Conservation (phyloP, 1,140 invertebrate species). For the Acarapis woodi region DNA sequence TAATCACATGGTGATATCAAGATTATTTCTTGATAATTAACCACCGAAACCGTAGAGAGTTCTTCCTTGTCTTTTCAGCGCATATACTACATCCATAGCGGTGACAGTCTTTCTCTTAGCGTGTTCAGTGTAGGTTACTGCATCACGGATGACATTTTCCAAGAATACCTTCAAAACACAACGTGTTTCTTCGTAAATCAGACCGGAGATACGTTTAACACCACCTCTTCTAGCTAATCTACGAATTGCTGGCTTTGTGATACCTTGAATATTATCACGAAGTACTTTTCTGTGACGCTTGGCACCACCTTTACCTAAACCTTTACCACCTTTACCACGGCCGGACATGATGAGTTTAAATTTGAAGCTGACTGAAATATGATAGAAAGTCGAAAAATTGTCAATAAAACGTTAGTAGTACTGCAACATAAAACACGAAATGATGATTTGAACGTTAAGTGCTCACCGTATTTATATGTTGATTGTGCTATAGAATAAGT, state of each 20-base stretch:
- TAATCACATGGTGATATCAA: not conserved
- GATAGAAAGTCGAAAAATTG: too few species aligned
- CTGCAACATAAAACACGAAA: too few species aligned
- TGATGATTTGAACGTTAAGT: too few species aligned
- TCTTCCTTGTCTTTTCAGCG: conserved; percentile 46
- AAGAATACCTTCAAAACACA: conserved; percentile 43
- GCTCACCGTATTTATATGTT: too few species aligned
- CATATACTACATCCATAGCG: conserved; percentile 61
- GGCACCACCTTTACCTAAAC: conserved; percentile 19
- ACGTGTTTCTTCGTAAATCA: conserved; percentile 38
- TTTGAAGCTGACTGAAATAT: too few species aligned
- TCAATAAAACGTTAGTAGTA: too few species aligned
- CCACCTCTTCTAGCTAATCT: conserved; percentile 37
- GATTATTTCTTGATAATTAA: conserved; percentile 15
- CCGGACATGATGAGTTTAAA: conserved; percentile 18
- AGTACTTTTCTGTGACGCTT: conserved; percentile 22
- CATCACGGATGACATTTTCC: conserved; percentile 48
- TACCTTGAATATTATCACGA: conserved; percentile 41
- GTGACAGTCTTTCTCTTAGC: conserved; percentile 51
- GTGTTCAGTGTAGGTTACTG: conserved; percentile 51
- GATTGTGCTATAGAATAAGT: too few species aligned
- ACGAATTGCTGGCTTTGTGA: conserved; percentile 32
- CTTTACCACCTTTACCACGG: conserved; percentile 20
- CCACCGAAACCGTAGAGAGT: conserved; percentile 29
- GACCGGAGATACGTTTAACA: conserved; percentile 39